Base-by-base conservation (phyloP, 2,113 vertebrate genomes). In the Paradisaea rubra region DNA sequence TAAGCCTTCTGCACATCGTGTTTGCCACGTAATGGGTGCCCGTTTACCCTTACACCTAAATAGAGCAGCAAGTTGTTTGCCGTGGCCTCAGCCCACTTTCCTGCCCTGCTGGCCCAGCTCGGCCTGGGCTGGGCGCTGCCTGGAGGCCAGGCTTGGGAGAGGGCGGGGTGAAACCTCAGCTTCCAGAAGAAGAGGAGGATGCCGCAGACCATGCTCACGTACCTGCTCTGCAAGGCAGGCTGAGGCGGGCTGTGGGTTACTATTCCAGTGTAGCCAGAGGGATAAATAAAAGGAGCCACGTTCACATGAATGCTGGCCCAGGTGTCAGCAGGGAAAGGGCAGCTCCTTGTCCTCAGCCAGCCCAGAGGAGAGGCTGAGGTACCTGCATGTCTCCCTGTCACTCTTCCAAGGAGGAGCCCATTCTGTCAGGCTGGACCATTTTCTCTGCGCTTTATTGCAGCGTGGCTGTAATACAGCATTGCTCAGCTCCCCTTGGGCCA, bases 161-260 rank as follows among this genome's bases (percentile, higher is more conserved):
- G 39, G 77, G 22, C 33, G 70, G n/a, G 74, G 73, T 91, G 85
- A 73, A 94, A 85, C 86, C 86, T 91, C 91, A 49, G 77, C 81
- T 89, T 87, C 66, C 87, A 68, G 24, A 11, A 42, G 63, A 69
- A 76, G n/a, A 89, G 80, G 53, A 39, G 63, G 80, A 33, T 89
- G 78, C 65, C 83, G 49, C 7, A 16, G 89, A 87, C 84, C 70
- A 6, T 1, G 47, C 15, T 91, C 92, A 90, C 7, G 0, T 87
- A 95, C 91, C 81, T 76, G 94, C 84, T 94, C 63, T 91, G 89
- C 93, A 45, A 95, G 87, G 87, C 95, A 86, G 85, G 74, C 63
- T 66, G 66, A 65, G 81, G 74, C 89, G 86, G 93, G 57, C 54
- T 91, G 30, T 73, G 91, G 85, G 81, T 93, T 95, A 30, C 71